Evolutionary conservation across 1,140 invertebrate genomes (phyloP).

Genomic region (Temnothorax curvispinosus): DNA sequence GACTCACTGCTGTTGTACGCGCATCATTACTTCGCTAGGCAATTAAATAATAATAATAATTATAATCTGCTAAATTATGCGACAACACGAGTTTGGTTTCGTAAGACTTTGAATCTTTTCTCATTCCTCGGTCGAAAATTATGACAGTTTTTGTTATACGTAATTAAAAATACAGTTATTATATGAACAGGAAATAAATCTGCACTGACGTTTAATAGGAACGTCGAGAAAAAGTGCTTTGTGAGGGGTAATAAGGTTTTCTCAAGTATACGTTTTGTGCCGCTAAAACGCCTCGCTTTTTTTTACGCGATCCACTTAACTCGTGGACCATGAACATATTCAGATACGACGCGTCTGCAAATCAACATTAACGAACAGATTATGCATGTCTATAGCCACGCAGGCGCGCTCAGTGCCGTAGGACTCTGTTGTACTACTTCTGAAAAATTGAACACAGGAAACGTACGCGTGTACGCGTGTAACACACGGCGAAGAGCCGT

Average conservation of each 20-base stretch:
- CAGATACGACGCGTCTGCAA: background rate
- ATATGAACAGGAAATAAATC: background rate
- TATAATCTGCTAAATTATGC: constrained; percentile 12
- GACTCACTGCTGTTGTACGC: constrained; percentile 1
- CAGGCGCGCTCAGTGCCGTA: background rate
- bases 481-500: background rate
- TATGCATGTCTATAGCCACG: constrained; percentile 4
- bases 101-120: background rate
- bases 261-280: background rate
- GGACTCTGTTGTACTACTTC: constrained; percentile 26
- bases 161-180: constrained; percentile 3
- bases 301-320: constrained; percentile 35
- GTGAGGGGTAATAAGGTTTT: background rate
- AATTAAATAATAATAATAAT: constrained; percentile 28
- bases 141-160: background rate
- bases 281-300: background rate
- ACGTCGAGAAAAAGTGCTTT: background rate
- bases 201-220: background rate
- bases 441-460: constrained; percentile 17
- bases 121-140: background rate
- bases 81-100: background rate
- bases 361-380: constrained; percentile 40
- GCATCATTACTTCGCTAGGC: background rate
- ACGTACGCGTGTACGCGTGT: background rate
- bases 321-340: constrained; percentile 35